These are phyloP conservation scores for Protonibea diacanthus DNA, from an alignment of 2,797 vertebrate genomes.

Conservation along the genomic window DNA sequence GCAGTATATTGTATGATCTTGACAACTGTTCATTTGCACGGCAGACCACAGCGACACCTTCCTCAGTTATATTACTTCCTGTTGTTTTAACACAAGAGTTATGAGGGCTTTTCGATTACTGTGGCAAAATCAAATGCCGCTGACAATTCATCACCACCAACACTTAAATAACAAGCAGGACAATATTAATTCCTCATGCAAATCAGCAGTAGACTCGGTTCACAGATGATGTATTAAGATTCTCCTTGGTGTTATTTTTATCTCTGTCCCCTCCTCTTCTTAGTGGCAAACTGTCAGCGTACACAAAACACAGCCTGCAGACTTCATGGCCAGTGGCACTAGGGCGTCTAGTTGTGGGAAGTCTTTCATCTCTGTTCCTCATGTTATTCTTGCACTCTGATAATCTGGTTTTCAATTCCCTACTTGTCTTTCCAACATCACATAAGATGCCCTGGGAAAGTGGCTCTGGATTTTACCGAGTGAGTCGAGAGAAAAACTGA, in stretches of 20 bases:
- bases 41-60: neutral
- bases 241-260: neutral
- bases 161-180: neutral
- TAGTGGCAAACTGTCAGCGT: conserved; percentile 1
- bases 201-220: neutral
- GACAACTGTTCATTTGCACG: neutral
- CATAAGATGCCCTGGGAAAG: neutral
- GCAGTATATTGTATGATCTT: neutral
- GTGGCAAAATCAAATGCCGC: neutral
- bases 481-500: neutral
- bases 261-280: neutral
- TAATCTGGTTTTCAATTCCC: conserved; percentile 4
- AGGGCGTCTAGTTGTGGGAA: conserved; percentile 15
- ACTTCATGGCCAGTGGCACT: conserved; percentile 1
- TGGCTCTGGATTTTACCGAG: neutral
- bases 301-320: neutral
- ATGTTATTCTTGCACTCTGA: neutral
- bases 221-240: neutral
- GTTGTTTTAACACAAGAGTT: neutral
- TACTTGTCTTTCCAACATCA: neutral
- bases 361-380: conserved; percentile 38
- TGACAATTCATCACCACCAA: neutral
- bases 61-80: neutral
- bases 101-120: neutral
- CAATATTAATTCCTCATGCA: neutral